Conservation (phyloP, 2,888 invertebrate genomes). For the Camptogramma bilineatum region DNA sequence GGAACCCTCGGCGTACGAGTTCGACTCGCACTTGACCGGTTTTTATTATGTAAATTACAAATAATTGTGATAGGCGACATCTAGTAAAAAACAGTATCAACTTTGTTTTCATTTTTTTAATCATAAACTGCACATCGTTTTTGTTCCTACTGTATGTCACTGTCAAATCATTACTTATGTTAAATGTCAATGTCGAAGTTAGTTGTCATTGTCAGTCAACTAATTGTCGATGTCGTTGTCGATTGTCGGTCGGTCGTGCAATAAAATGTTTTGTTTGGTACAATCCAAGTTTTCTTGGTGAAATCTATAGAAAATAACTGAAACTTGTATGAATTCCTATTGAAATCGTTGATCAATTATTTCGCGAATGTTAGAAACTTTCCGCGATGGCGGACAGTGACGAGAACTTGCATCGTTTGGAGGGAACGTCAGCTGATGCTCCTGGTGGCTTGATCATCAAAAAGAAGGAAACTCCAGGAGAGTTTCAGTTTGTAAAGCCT, state of each 20-base stretch:
- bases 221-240: no score
- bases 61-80: no score
- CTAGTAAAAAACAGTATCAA: no score
- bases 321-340: constrained; percentile 17
- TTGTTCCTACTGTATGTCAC: no score
- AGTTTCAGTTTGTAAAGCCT: constrained; percentile 90
- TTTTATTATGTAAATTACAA: no score
- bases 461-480: constrained; percentile 84
- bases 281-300: constrained; percentile 13
- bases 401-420: constrained; percentile 89
- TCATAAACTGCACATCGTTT: no score
- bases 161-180: no score
- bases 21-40: no score
- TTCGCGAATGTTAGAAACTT: constrained; percentile 11
- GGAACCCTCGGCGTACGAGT: no score
- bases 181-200: background rate
- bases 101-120: no score
- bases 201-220: background rate
- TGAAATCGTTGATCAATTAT: constrained; percentile 15
- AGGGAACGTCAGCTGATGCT: constrained; percentile 87
- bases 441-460: constrained; percentile 91
- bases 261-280: constrained; percentile 17
- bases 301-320: constrained; percentile 23
- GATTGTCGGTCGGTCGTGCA: background rate
- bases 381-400: constrained; percentile 75